Evolutionary conservation across 2,888 invertebrate genomes (phyloP).

Genomic region (Pristionchus entomophagus): DNA sequence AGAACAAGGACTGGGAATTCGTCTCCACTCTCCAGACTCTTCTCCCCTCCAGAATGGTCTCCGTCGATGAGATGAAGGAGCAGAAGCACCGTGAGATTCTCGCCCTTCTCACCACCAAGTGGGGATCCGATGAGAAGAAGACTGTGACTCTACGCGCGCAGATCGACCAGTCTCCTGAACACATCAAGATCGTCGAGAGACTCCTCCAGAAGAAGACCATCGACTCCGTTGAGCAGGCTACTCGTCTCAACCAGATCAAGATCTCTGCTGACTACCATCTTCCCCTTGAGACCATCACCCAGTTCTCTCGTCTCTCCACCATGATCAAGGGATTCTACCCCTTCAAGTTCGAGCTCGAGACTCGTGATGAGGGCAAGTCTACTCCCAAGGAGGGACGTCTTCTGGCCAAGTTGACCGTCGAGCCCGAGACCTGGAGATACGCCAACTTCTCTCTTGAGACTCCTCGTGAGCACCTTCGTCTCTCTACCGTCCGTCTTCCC

Average conservation of each 20-base stretch:
- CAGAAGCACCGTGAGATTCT: constrained; percentile 62
- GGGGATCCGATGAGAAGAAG: constrained; percentile 56
- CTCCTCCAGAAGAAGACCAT: constrained; percentile 1
- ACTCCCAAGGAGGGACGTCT: constrained; percentile 41
- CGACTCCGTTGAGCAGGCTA: constrained; percentile 31
- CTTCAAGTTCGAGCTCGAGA: constrained; percentile 53
- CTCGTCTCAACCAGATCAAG: constrained; percentile 56
- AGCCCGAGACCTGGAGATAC: constrained; percentile 65
- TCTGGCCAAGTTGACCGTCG: constrained; percentile 62
- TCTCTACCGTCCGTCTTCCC: constrained; percentile 58
- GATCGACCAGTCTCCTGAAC: constrained; percentile 54
- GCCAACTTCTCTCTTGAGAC: constrained; percentile 70
- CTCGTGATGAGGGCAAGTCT: constrained; percentile 17
- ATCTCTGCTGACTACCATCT: constrained; percentile 63
- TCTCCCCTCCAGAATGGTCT: constrained; percentile 37
- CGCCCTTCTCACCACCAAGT: constrained; percentile 54
- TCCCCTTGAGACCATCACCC: constrained; percentile 53
- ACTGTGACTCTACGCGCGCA: constrained; percentile 51
- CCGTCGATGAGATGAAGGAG: constrained; percentile 57
- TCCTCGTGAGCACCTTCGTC: constrained; percentile 59
- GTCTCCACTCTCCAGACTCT: constrained; percentile 35
- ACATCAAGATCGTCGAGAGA: not conserved
- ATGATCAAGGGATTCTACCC: constrained; percentile 65
- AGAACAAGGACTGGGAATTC: constrained; percentile 46
- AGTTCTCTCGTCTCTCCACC: constrained; percentile 56